Evolutionary conservation across 2,888 invertebrate genomes (phyloP).

Genomic region (Rhingia rostrata): DNA sequence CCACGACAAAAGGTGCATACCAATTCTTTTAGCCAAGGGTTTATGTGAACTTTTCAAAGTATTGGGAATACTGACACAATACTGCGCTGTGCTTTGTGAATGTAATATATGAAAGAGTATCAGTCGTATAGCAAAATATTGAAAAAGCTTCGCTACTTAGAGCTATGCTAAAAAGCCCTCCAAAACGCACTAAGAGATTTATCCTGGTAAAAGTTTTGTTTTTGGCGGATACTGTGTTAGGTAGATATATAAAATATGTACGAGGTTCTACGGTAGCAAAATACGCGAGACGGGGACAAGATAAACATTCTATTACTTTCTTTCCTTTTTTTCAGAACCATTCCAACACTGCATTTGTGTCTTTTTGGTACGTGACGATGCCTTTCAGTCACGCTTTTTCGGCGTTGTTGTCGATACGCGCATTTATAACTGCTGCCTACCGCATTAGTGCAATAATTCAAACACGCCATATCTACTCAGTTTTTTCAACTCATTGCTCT

Average conservation of each 20-base stretch:
- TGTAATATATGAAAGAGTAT: constrained; percentile 29
- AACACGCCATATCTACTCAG: constrained; percentile 31
- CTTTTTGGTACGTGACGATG: constrained; percentile 49
- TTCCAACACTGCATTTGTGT: constrained; percentile 45
- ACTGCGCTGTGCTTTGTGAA: constrained; percentile 13
- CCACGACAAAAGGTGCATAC: constrained; percentile 13
- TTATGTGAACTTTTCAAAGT: constrained; percentile 38
- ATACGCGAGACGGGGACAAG: constrained; percentile 38
- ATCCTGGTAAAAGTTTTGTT: constrained; percentile 45
- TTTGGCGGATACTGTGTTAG: constrained; percentile 40
- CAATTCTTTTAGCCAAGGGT: constrained; percentile 24
- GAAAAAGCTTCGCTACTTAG: constrained; percentile 52
- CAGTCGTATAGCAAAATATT: constrained; percentile 24
- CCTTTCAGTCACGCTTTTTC: constrained; percentile 66
- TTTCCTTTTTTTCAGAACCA: constrained; percentile 36
- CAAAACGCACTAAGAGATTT: constrained; percentile 49
- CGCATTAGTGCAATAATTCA: constrained; percentile 40
- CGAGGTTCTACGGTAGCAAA: constrained; percentile 26
- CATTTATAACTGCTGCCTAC: constrained; percentile 53
- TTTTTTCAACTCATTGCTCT: constrained; percentile 23
- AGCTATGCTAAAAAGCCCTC: constrained; percentile 25
- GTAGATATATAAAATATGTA: constrained; percentile 47
- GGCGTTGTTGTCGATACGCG: constrained; percentile 62
- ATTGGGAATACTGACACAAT: constrained; percentile 26
- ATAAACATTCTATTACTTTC: constrained; percentile 60